Percentiles rank a stretch among this genome's conserved stretches.
phyloP scores from a whole-genome alignment of 2,888 invertebrate species.

The Choristoneura rosaceana region DNA sequence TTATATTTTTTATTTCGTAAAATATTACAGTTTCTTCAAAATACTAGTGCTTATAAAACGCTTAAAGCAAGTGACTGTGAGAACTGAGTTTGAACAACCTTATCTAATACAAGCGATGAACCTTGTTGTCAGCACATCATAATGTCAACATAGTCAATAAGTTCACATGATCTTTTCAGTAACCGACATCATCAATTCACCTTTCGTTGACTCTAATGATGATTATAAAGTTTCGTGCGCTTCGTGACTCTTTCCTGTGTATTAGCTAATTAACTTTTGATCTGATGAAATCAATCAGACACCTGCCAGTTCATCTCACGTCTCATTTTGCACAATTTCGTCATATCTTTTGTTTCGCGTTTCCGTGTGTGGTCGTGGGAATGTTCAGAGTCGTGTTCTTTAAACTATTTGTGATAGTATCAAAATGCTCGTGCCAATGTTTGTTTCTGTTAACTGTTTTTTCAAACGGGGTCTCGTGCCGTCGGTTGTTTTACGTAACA shows the following conservation, averaged over 20 bases:
- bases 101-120: conserved; percentile 7
- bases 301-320: conserved; percentile 44
- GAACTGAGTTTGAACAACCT: conserved; percentile 6
- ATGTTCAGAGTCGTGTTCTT: conserved; percentile 39
- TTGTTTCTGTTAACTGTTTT: conserved; percentile 30
- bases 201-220: conserved; percentile 39
- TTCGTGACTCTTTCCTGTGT: conserved; percentile 26
- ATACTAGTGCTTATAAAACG: not conserved
- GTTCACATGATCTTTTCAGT: conserved; percentile 25
- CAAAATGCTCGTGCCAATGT: conserved; percentile 33
- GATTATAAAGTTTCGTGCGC: conserved; percentile 34
- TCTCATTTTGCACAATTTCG: conserved; percentile 49
- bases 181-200: conserved; percentile 33
- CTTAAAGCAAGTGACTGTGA: not conserved
- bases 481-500: not conserved
- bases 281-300: conserved; percentile 54
- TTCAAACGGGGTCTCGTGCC: conserved; percentile 25
- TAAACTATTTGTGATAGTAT: conserved; percentile 22
- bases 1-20: not conserved
- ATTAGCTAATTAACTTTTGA: conserved; percentile 50
- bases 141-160: conserved; percentile 37
- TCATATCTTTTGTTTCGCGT: conserved; percentile 45
- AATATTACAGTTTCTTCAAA: not conserved
- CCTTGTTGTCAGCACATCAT: conserved; percentile 16
- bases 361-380: conserved; percentile 48